phyloP scores from a whole-genome alignment of 2,113 vertebrate species.

The Orthonyx spaldingii region DNA sequence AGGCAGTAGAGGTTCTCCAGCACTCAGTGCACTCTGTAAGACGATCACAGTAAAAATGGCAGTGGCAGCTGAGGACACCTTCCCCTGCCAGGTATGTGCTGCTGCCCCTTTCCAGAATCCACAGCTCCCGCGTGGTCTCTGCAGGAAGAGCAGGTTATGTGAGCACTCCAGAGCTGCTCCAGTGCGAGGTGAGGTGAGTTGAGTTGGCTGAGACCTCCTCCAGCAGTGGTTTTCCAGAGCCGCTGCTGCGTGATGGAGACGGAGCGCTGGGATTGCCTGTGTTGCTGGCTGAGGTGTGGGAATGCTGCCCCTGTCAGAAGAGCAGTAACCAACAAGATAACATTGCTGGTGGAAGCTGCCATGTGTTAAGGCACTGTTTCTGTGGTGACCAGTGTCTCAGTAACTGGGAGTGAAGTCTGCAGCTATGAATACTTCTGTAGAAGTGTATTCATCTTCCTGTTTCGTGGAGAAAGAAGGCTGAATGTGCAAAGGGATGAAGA shows the following conservation, averaged over 20 bases:
- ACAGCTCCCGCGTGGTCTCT: fast-evolving
- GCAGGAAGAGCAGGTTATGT: background rate
- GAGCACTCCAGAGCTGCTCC: background rate
- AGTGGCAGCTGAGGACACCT: background rate
- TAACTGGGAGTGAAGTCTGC: background rate
- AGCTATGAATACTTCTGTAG: background rate
- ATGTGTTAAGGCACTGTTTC: background rate
- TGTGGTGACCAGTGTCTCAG: background rate
- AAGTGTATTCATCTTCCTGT: background rate
- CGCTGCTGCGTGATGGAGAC: background rate
- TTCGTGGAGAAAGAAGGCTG: background rate
- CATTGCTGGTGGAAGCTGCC: background rate
- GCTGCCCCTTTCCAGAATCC: background rate
- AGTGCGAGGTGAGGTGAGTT: background rate
- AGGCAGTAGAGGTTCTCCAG: background rate
- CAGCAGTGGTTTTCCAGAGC: background rate
- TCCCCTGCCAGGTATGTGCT: background rate
- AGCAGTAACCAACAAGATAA: background rate
- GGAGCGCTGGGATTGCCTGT: background rate
- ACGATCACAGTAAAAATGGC: fast-evolving
- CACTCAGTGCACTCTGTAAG: background rate
- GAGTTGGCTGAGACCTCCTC: background rate
- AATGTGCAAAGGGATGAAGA: background rate
- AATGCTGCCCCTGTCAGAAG: background rate
- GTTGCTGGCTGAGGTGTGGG: background rate